A percentile compares a stretch with the other conserved stretches of the same genome.
phyloP scores from a whole-genome alignment of 2,797 vertebrate genomes.

The Muscicapa comitata region DNA sequence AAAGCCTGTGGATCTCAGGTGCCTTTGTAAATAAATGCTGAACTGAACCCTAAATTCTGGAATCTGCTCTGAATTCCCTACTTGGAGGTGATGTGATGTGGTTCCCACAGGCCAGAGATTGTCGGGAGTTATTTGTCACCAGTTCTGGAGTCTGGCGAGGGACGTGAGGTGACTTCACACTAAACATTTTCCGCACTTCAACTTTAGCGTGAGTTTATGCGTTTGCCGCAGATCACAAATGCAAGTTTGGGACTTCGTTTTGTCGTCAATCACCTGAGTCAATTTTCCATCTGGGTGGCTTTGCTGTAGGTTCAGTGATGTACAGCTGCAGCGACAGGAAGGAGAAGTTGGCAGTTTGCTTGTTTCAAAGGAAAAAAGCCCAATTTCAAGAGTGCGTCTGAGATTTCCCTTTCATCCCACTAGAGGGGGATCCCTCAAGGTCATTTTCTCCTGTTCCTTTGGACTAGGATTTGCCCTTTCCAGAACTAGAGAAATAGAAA shows the following conservation, averaged over 20 bases:
- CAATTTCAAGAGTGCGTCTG: background rate
- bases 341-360: background rate
- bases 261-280: background rate
- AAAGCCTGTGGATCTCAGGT: background rate
- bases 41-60: background rate
- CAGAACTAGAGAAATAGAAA: background rate
- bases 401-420: constrained; percentile 7
- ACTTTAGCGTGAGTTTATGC: accelerated
- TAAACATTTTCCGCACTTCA: accelerated
- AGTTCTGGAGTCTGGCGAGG: background rate
- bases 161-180: accelerated
- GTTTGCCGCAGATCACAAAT: background rate
- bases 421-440: constrained; percentile 40
- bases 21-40: background rate
- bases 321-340: background rate
- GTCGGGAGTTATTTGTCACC: background rate
- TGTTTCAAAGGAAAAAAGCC: background rate
- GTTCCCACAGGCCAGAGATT: background rate
- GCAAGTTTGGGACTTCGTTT: background rate
- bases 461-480: background rate
- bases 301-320: background rate
- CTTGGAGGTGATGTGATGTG: background rate
- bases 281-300: constrained; percentile 27
- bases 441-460: background rate
- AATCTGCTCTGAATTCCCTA: background rate